Percentiles rank a stretch among this genome's conserved stretches.
Conservation (phyloP, 2,888 invertebrate species). For the Empis livida region DNA sequence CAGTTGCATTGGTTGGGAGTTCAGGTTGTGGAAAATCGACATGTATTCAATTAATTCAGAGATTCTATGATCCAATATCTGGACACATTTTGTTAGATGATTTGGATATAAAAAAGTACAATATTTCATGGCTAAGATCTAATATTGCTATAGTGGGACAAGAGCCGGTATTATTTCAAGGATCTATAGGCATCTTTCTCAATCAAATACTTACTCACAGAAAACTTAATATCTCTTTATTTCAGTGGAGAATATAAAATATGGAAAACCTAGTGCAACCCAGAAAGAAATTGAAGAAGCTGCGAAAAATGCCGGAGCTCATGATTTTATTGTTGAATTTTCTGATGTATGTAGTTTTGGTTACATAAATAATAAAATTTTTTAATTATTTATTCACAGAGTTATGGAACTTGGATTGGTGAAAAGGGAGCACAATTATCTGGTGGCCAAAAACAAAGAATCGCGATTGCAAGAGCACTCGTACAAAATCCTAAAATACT, state of each 20-base stretch:
- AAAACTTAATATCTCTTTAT: no score
- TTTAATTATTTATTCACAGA: constrained; percentile 34
- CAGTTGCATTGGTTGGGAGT: constrained; percentile 57
- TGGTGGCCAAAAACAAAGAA: constrained; percentile 75
- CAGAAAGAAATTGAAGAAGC: constrained; percentile 58
- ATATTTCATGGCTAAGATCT: constrained; percentile 56
- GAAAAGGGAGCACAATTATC: constrained; percentile 69
- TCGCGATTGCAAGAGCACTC: constrained; percentile 73
- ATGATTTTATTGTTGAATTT: constrained; percentile 58
- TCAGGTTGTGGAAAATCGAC: constrained; percentile 78
- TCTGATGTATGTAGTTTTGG: constrained; percentile 45
- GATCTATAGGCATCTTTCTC: constrained; percentile 58
- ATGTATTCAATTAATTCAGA: constrained; percentile 58
- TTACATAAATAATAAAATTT: background rate
- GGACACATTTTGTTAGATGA: constrained; percentile 47
- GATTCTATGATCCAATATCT: constrained; percentile 56
- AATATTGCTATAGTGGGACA: constrained; percentile 81
- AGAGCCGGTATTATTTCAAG: constrained; percentile 75
- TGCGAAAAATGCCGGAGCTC: constrained; percentile 61
- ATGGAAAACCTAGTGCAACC: constrained; percentile 57
- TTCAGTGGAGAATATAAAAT: constrained; percentile 50
- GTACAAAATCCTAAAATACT: constrained; percentile 64
- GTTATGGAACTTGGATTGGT: constrained; percentile 65
- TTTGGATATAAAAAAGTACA: constrained; percentile 52
- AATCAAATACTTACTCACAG: no score